phyloP scores from a whole-genome alignment of 2,797 vertebrate species.

The Microctenopoma stevenorrisi region DNA sequence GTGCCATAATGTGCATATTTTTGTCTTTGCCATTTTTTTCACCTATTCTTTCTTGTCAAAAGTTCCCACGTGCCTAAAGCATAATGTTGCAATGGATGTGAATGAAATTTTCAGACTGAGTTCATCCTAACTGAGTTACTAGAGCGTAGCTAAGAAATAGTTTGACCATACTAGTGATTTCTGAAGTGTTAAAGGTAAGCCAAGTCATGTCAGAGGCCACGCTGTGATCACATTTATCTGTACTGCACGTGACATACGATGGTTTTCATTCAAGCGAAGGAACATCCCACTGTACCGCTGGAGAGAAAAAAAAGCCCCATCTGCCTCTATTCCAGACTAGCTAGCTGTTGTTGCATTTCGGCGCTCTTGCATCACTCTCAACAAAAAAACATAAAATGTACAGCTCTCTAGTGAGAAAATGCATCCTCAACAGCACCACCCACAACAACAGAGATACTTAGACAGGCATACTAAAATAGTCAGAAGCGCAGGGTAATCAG shows the following conservation, averaged over 20 bases:
- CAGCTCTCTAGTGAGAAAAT: constrained; percentile 42
- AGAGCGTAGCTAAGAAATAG: constrained; percentile 3
- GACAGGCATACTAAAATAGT: background rate
- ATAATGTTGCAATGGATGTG: background rate
- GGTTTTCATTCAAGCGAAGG: constrained; percentile 37
- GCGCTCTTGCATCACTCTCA: constrained; percentile 62
- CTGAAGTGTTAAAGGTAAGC: background rate
- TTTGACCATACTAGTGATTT: background rate
- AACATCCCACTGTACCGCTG: constrained; percentile 37
- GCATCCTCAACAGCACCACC: constrained; percentile 5
- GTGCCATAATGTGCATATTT: background rate
- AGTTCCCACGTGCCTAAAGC: constrained; percentile 13
- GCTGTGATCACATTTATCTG: constrained; percentile 29
- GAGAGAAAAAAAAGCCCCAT: constrained; percentile 13
- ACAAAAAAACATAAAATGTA: constrained; percentile 60
- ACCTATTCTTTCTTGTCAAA: constrained; percentile 9
- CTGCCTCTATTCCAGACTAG: constrained; percentile 44
- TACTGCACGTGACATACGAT: constrained; percentile 25
- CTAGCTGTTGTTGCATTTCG: constrained; percentile 65
- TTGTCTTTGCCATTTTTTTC: background rate
- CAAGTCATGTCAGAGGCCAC: constrained; percentile 4
- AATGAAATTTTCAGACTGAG: background rate
- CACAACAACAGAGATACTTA: constrained; percentile 14
- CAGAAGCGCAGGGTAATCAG: constrained; percentile 21
- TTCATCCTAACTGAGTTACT: background rate